A percentile compares a stretch with the other conserved stretches of the same genome.
Evolutionary conservation across 2,797 vertebrate species (phyloP).

Genomic region (Gymnoscopelus microlampas): DNA sequence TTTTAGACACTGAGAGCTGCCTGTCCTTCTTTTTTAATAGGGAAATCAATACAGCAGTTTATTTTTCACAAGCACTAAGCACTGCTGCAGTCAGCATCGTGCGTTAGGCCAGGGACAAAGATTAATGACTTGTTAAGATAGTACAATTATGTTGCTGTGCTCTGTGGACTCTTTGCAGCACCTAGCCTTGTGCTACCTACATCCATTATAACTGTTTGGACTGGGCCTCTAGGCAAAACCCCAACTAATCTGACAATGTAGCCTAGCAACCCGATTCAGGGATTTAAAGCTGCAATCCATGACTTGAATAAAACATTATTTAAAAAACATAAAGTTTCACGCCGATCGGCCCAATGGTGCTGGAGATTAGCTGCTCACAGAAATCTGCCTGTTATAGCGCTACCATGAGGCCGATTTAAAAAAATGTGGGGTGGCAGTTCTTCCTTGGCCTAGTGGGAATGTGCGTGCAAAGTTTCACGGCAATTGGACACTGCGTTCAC

Average conservation of each 20-base stretch:
- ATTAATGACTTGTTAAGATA: constrained; percentile 57
- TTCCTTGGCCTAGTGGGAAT: no score
- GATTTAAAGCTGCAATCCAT: not conserved
- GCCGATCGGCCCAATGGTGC: no score
- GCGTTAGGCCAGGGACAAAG: constrained; percentile 53
- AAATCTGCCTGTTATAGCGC: no score
- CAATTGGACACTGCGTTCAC: no score
- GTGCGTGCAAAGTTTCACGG: no score
- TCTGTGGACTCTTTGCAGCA: constrained; percentile 49
- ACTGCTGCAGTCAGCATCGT: constrained; percentile 57
- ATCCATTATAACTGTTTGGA: constrained; percentile 32
- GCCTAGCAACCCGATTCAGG: constrained; percentile 23
- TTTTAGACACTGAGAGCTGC: constrained; percentile 16
- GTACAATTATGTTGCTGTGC: constrained; percentile 35
- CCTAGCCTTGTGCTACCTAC: constrained; percentile 19
- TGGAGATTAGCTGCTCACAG: no score
- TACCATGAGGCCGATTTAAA: no score
- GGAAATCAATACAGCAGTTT: constrained; percentile 61
- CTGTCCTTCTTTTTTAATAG: constrained; percentile 28
- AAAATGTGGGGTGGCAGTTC: no score
- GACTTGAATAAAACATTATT: no score
- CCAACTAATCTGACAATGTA: constrained; percentile 29
- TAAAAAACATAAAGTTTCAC: no score
- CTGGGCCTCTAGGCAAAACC: constrained; percentile 9
- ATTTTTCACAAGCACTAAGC: constrained; percentile 22